Conservation (phyloP, 2,888 invertebrate genomes). For the Chrysolina oricalcia region DNA sequence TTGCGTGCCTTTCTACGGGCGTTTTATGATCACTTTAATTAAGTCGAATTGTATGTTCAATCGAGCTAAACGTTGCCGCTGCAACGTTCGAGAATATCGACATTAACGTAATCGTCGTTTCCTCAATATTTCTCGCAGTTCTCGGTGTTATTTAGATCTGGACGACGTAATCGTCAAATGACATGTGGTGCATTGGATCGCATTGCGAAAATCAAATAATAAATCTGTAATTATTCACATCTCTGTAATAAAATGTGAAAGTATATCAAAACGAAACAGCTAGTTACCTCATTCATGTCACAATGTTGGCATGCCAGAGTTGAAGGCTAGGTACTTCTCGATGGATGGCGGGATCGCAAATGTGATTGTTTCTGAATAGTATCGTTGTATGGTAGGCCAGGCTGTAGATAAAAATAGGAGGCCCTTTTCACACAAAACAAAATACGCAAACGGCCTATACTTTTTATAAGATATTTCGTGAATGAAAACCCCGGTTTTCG, state of each 20-base stretch:
- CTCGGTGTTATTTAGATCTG: slow-evolving; percentile 2
- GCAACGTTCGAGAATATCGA: background rate
- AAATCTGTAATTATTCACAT: slow-evolving; percentile 31
- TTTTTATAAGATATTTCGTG: too few relatives aligned
- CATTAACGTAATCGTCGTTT: slow-evolving; percentile 2
- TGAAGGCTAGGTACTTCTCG: too few relatives aligned
- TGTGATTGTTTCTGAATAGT: too few relatives aligned
- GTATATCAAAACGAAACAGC: slow-evolving; percentile 6
- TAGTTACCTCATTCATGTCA: background rate
- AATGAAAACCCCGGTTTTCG: too few relatives aligned
- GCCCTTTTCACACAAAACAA: too few relatives aligned
- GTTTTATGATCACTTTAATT: slow-evolving; percentile 1
- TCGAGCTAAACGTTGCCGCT: background rate
- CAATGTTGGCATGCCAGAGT: background rate
- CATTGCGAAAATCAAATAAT: slow-evolving; percentile 27
- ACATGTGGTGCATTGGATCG: slow-evolving; percentile 26
- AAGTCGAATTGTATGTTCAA: background rate
- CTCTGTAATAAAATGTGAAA: slow-evolving; percentile 37
- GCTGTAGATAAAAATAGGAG: too few relatives aligned
- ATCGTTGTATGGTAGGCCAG: too few relatives aligned
- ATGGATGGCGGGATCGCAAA: too few relatives aligned
- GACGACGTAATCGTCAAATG: slow-evolving; percentile 21
- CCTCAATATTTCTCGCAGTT: slow-evolving; percentile 25
- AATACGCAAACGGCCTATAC: too few relatives aligned
- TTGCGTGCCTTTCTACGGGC: background rate